Evolutionary conservation across 2,113 vertebrate species (phyloP).

Genomic region (Varanus salvator): DNA sequence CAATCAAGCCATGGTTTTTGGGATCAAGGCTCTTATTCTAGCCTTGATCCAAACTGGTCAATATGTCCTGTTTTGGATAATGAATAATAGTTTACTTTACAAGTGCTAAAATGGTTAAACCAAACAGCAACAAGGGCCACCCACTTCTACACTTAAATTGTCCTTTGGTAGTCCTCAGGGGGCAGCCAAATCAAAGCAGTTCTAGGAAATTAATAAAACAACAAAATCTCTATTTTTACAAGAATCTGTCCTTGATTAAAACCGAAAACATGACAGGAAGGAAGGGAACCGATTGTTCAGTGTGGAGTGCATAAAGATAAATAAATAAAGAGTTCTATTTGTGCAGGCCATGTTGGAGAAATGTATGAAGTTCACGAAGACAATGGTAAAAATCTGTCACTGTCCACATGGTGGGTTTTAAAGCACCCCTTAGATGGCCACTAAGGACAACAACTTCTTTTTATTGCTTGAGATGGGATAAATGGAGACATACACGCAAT

Average conservation of each 20-base stretch:
- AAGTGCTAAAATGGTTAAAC: constrained; percentile 61
- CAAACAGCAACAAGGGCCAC: constrained; percentile 47
- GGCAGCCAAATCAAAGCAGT: constrained; percentile 62
- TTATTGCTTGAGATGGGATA: constrained; percentile 25
- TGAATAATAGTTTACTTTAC: constrained; percentile 33
- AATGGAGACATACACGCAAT: constrained; percentile 36
- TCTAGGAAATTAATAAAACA: constrained; percentile 64
- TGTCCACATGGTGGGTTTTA: constrained; percentile 18
- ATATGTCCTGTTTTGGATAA: background rate
- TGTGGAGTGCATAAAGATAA: constrained; percentile 63
- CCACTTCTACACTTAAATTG: constrained; percentile 62
- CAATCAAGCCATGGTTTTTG: background rate
- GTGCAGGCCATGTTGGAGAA: constrained; percentile 66
- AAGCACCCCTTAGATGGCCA: constrained; percentile 36
- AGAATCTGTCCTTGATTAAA: constrained; percentile 75
- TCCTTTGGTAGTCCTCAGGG: constrained; percentile 41
- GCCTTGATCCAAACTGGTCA: background rate
- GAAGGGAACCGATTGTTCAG: constrained; percentile 64
- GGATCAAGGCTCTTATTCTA: background rate
- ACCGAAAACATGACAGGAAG: constrained; percentile 56
- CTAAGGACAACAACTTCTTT: constrained; percentile 38
- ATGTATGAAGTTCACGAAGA: constrained; percentile 55
- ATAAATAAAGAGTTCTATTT: constrained; percentile 60
- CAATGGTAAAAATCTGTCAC: constrained; percentile 66
- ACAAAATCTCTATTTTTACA: constrained; percentile 59